Base-by-base conservation (phyloP, 2,797 vertebrate genomes). In the Megalops cyprinoides region DNA sequence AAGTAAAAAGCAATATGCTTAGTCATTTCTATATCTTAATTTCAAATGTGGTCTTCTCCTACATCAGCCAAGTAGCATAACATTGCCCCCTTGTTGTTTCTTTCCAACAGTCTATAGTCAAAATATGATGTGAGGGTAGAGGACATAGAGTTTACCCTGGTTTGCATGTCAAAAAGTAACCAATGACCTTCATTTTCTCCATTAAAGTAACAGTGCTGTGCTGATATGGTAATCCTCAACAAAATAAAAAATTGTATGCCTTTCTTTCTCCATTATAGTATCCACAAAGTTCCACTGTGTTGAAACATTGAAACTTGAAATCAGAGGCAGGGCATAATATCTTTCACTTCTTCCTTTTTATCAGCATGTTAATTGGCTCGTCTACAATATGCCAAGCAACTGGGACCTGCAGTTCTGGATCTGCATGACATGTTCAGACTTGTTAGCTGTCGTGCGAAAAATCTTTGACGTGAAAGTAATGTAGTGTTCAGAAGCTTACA, bases 391-490 rank as follows among this genome's bases (percentile, higher is more conserved):
- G 56, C 53, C 46, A 76, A 48, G 44, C 28, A 53, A 23, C 9
- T 49, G 28, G 80, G 76, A 42, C 83, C 28, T 65, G 76, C 53
- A 71, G 76, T 60, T 71, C 77, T 79, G 71, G 51, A 81, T 76
- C 55, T 78, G 71, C 42, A 46, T 73, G 79, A 65, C 81, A 62
- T n/a, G 82, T 79, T 75, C 3, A 53, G 60, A 65, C 81, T 49
- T 84, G 84, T 82, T 74, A 25, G 46, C 69, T 51, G 48, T 67
- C 44, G 48, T 46, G 77, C 77, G 82, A 83, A 78, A 83, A 76
- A 60, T 69, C 74, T 23, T 12, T 15, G 18, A 49, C 42, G 51
- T 7, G 37, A 49, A 8, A 60, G 25, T 15, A n/a, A 69, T 56
- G n/a, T 46, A 51, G 15, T 28, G 44, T 46, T 31, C 10, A 15